Percentiles rank a stretch among this genome's conserved stretches.
These are phyloP conservation scores for Rhinolophus ferrumequinum DNA, from an alignment of 2,113 vertebrate genomes.

Conservation along the genomic window DNA sequence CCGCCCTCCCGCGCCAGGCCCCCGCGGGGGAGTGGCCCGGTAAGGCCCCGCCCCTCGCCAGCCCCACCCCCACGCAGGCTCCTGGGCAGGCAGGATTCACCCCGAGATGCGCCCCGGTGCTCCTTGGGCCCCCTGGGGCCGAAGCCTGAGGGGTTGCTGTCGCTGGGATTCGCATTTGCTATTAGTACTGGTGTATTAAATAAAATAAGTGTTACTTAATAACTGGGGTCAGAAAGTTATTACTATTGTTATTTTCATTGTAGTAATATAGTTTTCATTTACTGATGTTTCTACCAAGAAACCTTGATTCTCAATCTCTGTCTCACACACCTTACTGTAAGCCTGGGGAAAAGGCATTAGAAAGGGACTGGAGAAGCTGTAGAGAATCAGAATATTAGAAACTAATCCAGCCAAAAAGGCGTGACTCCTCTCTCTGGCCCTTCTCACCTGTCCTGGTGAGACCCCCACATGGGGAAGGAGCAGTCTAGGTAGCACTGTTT, in stretches of 20 bases:
- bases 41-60: neutral
- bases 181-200: neutral
- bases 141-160: neutral
- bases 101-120: accelerated
- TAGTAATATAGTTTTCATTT: neutral
- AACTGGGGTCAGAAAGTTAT: neutral
- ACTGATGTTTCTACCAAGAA: neutral
- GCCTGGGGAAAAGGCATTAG: neutral
- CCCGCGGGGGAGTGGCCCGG: neutral
- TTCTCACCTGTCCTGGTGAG: neutral
- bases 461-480: neutral
- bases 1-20: neutral
- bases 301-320: neutral
- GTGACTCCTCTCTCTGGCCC: neutral
- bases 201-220: neutral
- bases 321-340: neutral
- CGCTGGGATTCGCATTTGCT: neutral
- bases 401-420: neutral
- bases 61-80: neutral
- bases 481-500: neutral
- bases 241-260: neutral
- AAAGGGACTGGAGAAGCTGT: neutral
- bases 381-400: neutral
- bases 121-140: accelerated
- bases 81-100: neutral